Evolutionary conservation across 2,113 vertebrate genomes (phyloP).

Genomic region (Cyrtonyx montezumae): DNA sequence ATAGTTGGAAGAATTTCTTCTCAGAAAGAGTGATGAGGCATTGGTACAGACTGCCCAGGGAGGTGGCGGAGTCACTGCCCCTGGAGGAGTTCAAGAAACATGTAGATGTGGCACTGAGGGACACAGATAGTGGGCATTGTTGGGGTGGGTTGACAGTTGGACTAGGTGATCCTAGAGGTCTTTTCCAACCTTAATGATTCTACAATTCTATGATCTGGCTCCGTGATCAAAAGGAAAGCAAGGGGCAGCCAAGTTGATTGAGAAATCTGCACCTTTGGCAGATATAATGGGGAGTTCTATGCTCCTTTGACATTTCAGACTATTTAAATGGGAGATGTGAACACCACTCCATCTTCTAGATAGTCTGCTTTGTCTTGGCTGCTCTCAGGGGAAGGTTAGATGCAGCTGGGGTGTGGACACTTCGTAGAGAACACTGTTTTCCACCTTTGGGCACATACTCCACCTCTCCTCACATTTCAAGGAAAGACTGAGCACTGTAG

Average conservation of each 20-base stretch:
- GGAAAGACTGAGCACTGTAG: background rate
- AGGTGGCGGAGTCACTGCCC: too few species aligned
- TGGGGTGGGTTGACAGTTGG: too few species aligned
- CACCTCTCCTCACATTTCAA: background rate
- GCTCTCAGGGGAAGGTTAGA: accelerated
- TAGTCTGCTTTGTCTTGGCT: background rate
- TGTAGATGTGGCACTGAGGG: too few species aligned
- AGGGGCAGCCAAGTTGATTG: background rate
- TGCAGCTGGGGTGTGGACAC: background rate
- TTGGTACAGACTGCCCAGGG: too few species aligned
- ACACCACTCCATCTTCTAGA: accelerated
- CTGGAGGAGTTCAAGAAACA: too few species aligned
- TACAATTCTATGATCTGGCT: background rate
- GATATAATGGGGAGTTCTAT: background rate
- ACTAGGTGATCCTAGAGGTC: too few species aligned
- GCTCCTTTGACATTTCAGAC: background rate
- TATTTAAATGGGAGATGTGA: background rate
- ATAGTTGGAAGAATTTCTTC: too few species aligned
- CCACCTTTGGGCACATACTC: background rate
- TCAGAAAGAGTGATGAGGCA: too few species aligned
- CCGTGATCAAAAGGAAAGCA: background rate
- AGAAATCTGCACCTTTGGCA: background rate
- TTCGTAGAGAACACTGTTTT: background rate
- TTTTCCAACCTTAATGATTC: too few species aligned
- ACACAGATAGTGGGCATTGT: too few species aligned